These are phyloP conservation scores for Drosophila jambulina DNA, from an alignment of 1,140 invertebrate species.

Conservation along the genomic window DNA sequence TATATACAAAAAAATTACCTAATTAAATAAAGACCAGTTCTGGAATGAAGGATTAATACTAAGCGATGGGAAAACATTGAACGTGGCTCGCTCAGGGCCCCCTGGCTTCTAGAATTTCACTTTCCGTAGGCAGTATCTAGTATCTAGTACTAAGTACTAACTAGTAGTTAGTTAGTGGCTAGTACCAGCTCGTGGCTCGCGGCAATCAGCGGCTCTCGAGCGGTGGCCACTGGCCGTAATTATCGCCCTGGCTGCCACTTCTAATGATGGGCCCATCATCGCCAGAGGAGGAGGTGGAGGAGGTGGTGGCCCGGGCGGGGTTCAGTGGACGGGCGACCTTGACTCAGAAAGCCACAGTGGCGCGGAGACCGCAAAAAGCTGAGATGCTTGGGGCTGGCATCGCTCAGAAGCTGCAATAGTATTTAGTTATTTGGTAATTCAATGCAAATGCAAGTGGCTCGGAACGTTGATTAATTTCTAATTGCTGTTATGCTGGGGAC, in stretches of 20 bases:
- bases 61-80: neutral
- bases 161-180: conserved; percentile 4
- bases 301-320: neutral
- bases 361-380: conserved; percentile 58
- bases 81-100: neutral
- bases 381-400: conserved; percentile 9
- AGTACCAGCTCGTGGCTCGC: conserved; percentile 17
- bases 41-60: neutral
- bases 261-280: conserved; percentile 13
- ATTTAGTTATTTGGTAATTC: conserved; percentile 59
- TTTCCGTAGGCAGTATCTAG: neutral
- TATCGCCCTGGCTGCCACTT: conserved; percentile 57
- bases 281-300: neutral
- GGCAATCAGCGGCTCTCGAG: conserved; percentile 37
- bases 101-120: conserved; percentile 2
- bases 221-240: conserved; percentile 48
- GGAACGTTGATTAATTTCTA: conserved; percentile 48
- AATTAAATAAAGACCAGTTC: neutral
- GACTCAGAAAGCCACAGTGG: conserved; percentile 67
- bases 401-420: conserved; percentile 26
- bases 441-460: conserved; percentile 48
- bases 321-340: conserved; percentile 54
- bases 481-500: conserved; percentile 31
- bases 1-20: neutral
- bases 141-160: neutral